Conservation (phyloP, 1,140 invertebrate species). For the Venustaconcha ellipsiformis region DNA sequence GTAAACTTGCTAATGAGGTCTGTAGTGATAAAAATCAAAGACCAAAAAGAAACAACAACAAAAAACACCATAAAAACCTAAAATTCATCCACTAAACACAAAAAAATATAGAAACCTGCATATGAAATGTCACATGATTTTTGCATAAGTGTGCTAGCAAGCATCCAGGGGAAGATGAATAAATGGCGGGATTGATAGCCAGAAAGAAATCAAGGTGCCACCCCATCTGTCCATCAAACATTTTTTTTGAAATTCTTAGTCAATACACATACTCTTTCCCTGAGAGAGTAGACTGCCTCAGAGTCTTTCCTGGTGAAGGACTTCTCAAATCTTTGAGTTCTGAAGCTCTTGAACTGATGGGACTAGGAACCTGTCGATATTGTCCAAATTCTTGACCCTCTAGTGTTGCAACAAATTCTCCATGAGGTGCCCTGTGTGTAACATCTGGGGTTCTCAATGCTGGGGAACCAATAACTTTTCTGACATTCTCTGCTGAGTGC, state of each 20-base stretch:
- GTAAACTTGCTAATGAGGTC: no score
- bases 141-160: no score
- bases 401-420: constrained; percentile 30
- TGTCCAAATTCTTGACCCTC: constrained; percentile 39
- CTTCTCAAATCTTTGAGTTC: constrained; percentile 6
- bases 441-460: constrained; percentile 18
- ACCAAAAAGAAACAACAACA: no score
- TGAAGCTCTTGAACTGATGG: constrained; percentile 30
- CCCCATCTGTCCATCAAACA: no score
- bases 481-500: constrained; percentile 25
- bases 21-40: no score
- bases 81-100: no score
- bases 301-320: constrained; percentile 29
- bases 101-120: no score
- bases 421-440: constrained; percentile 14
- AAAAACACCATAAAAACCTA: no score
- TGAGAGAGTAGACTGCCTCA: constrained; percentile 41
- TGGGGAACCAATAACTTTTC: constrained; percentile 30
- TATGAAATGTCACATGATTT: no score
- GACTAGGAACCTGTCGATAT: constrained; percentile 40
- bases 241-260: not conserved
- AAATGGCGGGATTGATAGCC: no score
- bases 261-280: constrained; percentile 51
- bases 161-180: no score
- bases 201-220: no score